Evolutionary conservation across 1,140 invertebrate genomes (phyloP).

Genomic region (Drosophila lacertosa): DNA sequence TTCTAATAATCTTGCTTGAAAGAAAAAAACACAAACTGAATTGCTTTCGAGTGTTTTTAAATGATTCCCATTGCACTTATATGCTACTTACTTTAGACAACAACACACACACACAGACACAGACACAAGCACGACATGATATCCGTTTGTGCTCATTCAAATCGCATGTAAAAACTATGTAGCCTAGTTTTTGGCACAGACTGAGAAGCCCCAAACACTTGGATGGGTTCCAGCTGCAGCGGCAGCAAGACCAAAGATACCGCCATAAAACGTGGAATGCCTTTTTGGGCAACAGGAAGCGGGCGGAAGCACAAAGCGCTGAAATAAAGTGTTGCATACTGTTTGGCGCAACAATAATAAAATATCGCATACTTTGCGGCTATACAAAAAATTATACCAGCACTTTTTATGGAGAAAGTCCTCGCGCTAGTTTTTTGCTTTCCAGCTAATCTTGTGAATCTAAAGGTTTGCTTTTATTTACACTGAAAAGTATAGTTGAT

Average conservation of each 20-base stretch:
- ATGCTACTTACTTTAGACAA: conserved; percentile 54
- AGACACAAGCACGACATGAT: conserved; percentile 55
- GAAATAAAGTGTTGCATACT: conserved; percentile 82
- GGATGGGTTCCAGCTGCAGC: conserved; percentile 59
- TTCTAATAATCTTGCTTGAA: conserved; percentile 52
- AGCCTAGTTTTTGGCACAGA: conserved; percentile 63
- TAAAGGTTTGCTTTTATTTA: background rate
- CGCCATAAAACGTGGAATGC: conserved; percentile 38
- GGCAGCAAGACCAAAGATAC: conserved; percentile 29
- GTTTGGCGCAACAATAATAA: conserved; percentile 78
- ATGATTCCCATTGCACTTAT: conserved; percentile 75
- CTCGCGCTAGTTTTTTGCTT: background rate
- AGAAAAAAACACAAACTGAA: conserved; percentile 30
- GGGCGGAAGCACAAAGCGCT: conserved; percentile 66
- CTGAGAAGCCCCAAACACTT: conserved; percentile 55
- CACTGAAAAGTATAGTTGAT: background rate
- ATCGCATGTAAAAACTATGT: conserved; percentile 78
- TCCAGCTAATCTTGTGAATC: background rate
- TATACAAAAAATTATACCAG: conserved; percentile 38
- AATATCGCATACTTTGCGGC: conserved; percentile 76
- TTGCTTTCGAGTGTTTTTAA: conserved; percentile 75
- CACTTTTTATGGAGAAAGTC: conserved; percentile 30
- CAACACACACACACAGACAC: conserved; percentile 21
- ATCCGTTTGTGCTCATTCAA: conserved; percentile 79
- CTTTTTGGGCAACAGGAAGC: conserved; percentile 33